Evolutionary conservation across 2,797 vertebrate species (phyloP), one percentile per base, ranked within the genome.

Genomic region (Aplochiton taeniatus): DNA sequence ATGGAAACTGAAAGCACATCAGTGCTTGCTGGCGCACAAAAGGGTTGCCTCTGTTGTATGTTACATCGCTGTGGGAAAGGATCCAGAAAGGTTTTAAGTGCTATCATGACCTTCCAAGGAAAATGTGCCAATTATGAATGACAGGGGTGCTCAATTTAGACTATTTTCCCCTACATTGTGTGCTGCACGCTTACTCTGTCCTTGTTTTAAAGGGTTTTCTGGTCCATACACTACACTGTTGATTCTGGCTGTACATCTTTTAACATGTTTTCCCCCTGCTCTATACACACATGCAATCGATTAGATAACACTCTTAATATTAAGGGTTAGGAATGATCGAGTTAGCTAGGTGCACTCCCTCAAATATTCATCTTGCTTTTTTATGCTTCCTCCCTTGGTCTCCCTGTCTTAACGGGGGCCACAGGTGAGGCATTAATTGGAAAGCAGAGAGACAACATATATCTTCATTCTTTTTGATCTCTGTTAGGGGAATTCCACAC

Each of bases 1-100:
- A 93, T 93, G 92, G 92, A 92, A 93, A 93, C 92, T 89, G 92
- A 93, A 93, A 93, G 92, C 92, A 92, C 90, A 92, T 91, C 90
- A 88, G 89, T 81, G 86, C 85, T 86, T 73, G 79, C 83, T 90
- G 87, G 89, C 89, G 90, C 90, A 92, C 91, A 90, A 93, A 91
- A 91, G 90, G 83, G 85, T 85, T 85, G 87, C 87, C 82, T 87
- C 85, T 83, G 85, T 81, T 89, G 87, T 84, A 86, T 84, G 85
- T 88, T 86, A 86, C 87, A 83, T 89, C 89, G 85, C 82, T 78
- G 79, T 76, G 72, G 89, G 89, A 92, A 89, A 78, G 81, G 82
- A 84, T 87, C 88, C 85, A 88, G 81, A 68, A 71, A 87, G 87
- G 87, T 88, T 92, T 91, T 90, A 89, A 92, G 89, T 91, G 88